Evolutionary conservation across 2,888 invertebrate species (phyloP).

Genomic region (Tipula confusa): DNA sequence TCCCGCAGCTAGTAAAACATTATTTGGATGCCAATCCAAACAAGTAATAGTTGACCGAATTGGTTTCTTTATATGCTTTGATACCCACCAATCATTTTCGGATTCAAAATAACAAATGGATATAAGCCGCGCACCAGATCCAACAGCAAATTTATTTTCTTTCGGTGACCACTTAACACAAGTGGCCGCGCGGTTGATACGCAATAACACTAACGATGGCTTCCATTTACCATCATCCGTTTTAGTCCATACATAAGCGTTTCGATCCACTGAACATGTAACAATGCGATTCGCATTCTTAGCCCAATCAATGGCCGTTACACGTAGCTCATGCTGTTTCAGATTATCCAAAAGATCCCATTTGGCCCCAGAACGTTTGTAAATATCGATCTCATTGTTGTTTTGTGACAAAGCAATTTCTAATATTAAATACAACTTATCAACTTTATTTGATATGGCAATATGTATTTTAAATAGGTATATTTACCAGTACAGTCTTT

Average conservation of each 20-base stretch:
- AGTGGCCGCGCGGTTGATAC: conserved; percentile 96
- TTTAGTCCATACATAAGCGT: conserved; percentile 98
- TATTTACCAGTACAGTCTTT: conserved; percentile 80
- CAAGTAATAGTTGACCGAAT: conserved; percentile 95
- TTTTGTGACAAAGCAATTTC: conserved; percentile 97
- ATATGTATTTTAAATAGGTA: conserved; percentile 43
- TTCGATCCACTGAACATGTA: conserved; percentile 95
- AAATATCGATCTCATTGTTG: conserved; percentile 93
- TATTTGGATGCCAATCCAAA: conserved; percentile 99
- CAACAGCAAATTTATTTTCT: conserved; percentile 99
- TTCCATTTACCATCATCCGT: conserved; percentile 90
- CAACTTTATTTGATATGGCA: no score
- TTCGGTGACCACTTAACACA: conserved; percentile 99
- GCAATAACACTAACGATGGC: conserved; percentile 87
- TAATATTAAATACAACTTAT: conserved; percentile 49
- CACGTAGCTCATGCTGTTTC: conserved; percentile 89
- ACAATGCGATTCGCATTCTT: conserved; percentile 95
- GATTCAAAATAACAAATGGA: conserved; percentile 98
- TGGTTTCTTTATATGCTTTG: conserved; percentile 98
- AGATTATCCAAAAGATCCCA: conserved; percentile 83
- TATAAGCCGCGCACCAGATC: conserved; percentile 91
- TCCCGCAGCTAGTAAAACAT: conserved; percentile 88
- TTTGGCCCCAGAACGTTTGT: conserved; percentile 69
- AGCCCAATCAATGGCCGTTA: conserved; percentile 99
- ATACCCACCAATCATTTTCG: conserved; percentile 99